A percentile compares a stretch with the other conserved stretches of the same genome.
Evolutionary conservation across 2,113 vertebrate genomes (phyloP).

Genomic region (Neotoma lepida): DNA sequence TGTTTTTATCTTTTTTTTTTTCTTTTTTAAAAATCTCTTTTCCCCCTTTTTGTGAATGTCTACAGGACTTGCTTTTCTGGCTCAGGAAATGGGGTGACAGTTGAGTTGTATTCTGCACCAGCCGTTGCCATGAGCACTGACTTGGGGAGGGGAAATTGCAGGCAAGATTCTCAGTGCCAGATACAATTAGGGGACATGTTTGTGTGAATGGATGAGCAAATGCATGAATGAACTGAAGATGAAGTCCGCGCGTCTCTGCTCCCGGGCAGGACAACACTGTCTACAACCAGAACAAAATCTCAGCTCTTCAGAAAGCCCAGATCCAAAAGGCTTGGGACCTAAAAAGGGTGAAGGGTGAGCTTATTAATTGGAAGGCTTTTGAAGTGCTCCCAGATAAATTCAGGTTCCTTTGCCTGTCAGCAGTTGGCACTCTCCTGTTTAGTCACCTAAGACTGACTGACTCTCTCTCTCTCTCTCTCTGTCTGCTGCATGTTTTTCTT

Average conservation of each 20-base stretch:
- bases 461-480: background rate
- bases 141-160: constrained; percentile 68
- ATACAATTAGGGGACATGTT: constrained; percentile 76
- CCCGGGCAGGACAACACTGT: constrained; percentile 56
- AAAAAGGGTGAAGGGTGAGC: background rate
- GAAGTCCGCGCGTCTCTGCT: constrained; percentile 26
- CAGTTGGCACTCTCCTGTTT: constrained; percentile 71
- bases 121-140: constrained; percentile 71
- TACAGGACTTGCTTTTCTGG: constrained; percentile 70
- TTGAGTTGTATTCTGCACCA: constrained; percentile 73
- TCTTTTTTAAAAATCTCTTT: background rate
- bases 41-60: background rate
- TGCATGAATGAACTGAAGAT: constrained; percentile 74
- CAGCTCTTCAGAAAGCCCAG: constrained; percentile 7
- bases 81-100: constrained; percentile 74
- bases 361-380: constrained; percentile 55
- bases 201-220: constrained; percentile 80
- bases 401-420: constrained; percentile 67
- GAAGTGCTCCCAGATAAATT: constrained; percentile 58
- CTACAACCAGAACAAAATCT: background rate
- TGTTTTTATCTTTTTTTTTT: background rate
- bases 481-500: background rate
- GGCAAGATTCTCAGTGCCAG: constrained; percentile 71
- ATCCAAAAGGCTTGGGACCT: background rate
- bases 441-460: background rate